Evolutionary conservation across 2,888 invertebrate genomes (phyloP).

Genomic region (Coelopa pilipes): DNA sequence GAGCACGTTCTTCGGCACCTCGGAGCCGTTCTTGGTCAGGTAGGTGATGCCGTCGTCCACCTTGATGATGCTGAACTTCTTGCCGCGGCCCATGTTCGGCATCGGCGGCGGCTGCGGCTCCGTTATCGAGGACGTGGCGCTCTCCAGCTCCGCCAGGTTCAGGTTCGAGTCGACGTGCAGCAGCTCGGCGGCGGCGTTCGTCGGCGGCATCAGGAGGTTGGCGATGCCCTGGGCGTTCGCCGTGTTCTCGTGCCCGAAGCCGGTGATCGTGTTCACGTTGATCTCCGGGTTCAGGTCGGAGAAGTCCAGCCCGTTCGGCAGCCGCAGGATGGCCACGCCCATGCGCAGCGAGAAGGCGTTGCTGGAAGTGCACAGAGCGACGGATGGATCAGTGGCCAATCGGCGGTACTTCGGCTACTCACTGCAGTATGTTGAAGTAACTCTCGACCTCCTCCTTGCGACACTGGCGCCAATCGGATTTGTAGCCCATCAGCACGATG

Average conservation of each 20-base stretch:
- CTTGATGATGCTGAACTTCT: conserved; percentile 57
- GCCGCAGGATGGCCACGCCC: conserved; percentile 88
- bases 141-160: conserved; percentile 71
- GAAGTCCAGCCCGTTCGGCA: conserved; percentile 88
- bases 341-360: conserved; percentile 93
- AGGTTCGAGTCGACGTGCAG: conserved; percentile 80
- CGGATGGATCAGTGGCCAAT: background rate
- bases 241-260: conserved; percentile 53
- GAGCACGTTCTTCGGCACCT: conserved; percentile 74
- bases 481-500: conserved; percentile 94
- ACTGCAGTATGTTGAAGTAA: conserved; percentile 96
- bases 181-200: conserved; percentile 60
- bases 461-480: conserved; percentile 86
- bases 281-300: conserved; percentile 67
- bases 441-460: conserved; percentile 80
- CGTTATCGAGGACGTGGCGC: conserved; percentile 57
- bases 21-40: conserved; percentile 71
- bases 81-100: conserved; percentile 57
- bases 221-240: conserved; percentile 58
- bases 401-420: conserved; percentile 66
- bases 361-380: conserved; percentile 67
- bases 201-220: conserved; percentile 57
- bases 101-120: conserved; percentile 59
- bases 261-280: conserved; percentile 47
- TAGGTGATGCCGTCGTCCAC: conserved; percentile 69